phyloP scores from a whole-genome alignment of 2,888 invertebrate genomes.

The Sycophila texana region DNA sequence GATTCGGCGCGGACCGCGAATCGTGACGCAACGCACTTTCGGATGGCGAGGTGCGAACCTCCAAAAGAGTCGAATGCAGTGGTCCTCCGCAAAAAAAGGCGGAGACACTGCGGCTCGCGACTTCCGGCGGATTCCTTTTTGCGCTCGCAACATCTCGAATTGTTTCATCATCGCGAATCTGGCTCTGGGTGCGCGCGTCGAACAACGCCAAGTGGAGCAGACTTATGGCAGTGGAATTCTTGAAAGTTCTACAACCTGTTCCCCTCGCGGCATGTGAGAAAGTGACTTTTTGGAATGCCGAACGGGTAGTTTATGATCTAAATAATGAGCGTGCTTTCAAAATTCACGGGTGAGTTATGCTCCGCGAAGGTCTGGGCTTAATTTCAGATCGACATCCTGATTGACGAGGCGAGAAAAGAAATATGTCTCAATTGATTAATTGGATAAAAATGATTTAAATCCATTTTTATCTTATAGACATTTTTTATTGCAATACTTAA shows the following conservation, averaged over 20 bases:
- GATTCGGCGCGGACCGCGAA: neutral
- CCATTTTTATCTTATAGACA: too few species aligned
- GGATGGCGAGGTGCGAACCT: too few species aligned
- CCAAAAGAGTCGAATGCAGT: too few species aligned
- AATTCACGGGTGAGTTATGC: neutral
- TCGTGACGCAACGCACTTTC: neutral
- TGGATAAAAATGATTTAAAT: too few species aligned
- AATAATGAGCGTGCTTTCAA: neutral
- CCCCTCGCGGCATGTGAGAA: constrained; percentile 10
- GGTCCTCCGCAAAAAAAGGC: neutral
- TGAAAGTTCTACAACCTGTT: constrained; percentile 6
- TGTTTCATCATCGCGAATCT: constrained; percentile 22
- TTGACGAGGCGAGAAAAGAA: too few species aligned
- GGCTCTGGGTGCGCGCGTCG: neutral
- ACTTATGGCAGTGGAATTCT: neutral
- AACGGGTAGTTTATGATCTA: neutral
- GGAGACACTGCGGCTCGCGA: too few species aligned
- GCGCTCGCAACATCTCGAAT: constrained; percentile 23
- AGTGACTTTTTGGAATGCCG: constrained; percentile 12
- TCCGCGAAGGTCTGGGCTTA: too few species aligned
- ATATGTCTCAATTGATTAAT: too few species aligned
- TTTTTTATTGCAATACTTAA: too few species aligned
- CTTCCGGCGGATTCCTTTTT: neutral
- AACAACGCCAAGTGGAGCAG: constrained; percentile 23
- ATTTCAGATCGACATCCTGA: too few species aligned